These are phyloP conservation scores for Eufriesea mexicana DNA, from an alignment of 1,140 invertebrate genomes.

Conservation along the genomic window DNA sequence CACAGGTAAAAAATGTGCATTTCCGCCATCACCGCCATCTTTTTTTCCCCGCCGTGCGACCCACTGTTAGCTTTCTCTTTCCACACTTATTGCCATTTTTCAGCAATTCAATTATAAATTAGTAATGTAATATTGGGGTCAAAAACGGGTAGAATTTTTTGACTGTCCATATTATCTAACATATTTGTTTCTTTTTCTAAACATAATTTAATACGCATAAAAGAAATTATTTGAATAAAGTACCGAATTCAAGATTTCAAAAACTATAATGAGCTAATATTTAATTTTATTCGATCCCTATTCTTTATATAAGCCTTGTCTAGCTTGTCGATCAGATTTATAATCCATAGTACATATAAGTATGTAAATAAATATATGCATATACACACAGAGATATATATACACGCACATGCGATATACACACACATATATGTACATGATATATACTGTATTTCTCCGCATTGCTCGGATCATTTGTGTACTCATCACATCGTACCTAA, in stretches of 20 bases:
- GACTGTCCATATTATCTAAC: not conserved
- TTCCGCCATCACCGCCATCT: constrained; percentile 35
- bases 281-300: not conserved
- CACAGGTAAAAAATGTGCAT: constrained; percentile 19
- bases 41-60: constrained; percentile 30
- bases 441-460: not conserved
- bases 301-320: not conserved
- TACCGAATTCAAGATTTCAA: not conserved
- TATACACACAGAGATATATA: too few relatives aligned
- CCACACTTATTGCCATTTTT: constrained; percentile 8
- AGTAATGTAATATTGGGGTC: not conserved
- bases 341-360: constrained; percentile 3
- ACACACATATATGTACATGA: not conserved
- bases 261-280: not conserved
- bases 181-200: not conserved
- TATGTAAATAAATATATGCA: not conserved
- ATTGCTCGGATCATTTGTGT: constrained; percentile 11
- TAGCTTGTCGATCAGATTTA: constrained; percentile 11
- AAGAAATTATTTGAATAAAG: not conserved
- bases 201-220: not conserved
- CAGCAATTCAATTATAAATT: not conserved
- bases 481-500: constrained; percentile 44
- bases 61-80: constrained; percentile 49
- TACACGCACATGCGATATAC: not conserved
- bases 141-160: not conserved